phyloP scores from a whole-genome alignment of 2,113 vertebrate species.

The Malurus cyaneus region DNA sequence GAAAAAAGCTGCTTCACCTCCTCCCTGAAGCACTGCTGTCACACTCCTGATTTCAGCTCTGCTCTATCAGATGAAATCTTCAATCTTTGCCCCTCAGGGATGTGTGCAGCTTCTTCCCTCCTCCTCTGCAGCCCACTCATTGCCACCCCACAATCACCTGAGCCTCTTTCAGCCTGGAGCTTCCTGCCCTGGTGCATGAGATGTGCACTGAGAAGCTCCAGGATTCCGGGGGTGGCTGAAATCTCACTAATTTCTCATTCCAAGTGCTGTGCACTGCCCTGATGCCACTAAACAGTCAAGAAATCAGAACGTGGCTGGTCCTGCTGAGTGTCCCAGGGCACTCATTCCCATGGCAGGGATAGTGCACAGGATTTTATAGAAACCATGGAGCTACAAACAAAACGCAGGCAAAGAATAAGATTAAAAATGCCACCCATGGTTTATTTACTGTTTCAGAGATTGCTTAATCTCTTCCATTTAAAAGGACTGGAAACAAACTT shows the following conservation, averaged over 20 bases:
- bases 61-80: not conserved
- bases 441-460: not conserved
- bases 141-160: not conserved
- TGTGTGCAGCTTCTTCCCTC: not conserved
- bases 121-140: not conserved
- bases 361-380: not conserved
- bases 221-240: not conserved
- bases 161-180: not conserved
- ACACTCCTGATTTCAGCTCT: not conserved
- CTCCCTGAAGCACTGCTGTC: not conserved
- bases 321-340: not conserved
- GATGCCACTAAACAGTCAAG: not conserved
- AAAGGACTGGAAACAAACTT: not conserved
- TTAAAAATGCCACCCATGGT: fast-evolving
- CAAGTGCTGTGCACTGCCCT: not conserved
- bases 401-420: not conserved
- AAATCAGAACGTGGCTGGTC: not conserved
- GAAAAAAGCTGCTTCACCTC: not conserved
- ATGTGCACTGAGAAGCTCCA: not conserved
- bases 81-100: not conserved
- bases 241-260: not conserved
- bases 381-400: fast-evolving
- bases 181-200: not conserved
- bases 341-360: fast-evolving
- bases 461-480: not conserved